Evolutionary conservation across 2,888 invertebrate genomes (phyloP), one percentile per base, ranked within the genome.

Genomic region (Scaptodrosophila latifasciaeformis): DNA sequence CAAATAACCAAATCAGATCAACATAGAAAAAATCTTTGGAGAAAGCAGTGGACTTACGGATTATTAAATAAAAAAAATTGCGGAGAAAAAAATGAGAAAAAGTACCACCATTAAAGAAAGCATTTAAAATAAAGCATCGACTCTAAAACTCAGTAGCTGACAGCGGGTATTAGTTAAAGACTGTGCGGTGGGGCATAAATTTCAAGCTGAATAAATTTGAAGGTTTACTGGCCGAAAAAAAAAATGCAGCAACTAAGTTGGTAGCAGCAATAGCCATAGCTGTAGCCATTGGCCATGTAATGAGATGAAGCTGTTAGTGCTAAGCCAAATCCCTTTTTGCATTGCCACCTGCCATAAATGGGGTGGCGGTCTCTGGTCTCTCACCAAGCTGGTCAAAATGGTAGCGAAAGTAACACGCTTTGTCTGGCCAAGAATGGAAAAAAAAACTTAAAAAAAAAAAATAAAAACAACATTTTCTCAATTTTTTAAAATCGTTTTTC

Each of bases 181-280:
- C 19, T 44, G 43, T 24, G 37, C 34, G 45, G 17, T n/a, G 43
- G 69, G 55, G 49, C 52, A 55, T 74, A 60, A 70, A 67, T 77
- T 77, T 19, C 10, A 40, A 40, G 21, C 17, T 19, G 39, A 19
- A 40, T 40, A 40, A 40, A 21, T 40, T 40, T 70, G 60, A 57
- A 43, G 65, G 42, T 80, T 74, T 80, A 74, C 77, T 80, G 70
- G 75, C 40, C 50, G 50, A 58, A 70, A 77, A 74, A 50, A n/a
- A n/a, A n/a, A n/a, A n/a, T n/a, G n/a, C n/a, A n/a, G n/a, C n/a
- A n/a, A n/a, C n/a, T n/a, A n/a, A n/a, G n/a, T n/a, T n/a, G n/a
- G n/a, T n/a, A n/a, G n/a, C n/a, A n/a, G n/a, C n/a, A n/a, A n/a
- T n/a, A n/a, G n/a, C n/a, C n/a, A n/a, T n/a, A 48, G 30, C 34